Evolutionary conservation across 2,113 vertebrate genomes (phyloP).

Genomic region (Nettapus auritus): DNA sequence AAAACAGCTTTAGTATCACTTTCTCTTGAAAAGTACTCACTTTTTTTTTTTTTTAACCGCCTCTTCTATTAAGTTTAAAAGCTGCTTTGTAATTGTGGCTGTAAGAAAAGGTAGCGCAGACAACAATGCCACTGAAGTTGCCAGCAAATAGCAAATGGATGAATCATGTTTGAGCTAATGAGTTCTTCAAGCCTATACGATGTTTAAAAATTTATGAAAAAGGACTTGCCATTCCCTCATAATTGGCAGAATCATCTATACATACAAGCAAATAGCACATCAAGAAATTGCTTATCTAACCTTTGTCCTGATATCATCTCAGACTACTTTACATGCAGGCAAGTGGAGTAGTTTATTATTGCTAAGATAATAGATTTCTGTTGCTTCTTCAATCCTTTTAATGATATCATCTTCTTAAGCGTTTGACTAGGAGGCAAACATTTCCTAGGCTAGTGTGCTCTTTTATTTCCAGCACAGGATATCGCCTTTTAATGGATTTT

Average conservation of each 20-base stretch:
- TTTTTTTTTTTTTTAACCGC: neutral
- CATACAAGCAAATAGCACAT: neutral
- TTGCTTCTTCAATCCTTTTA: neutral
- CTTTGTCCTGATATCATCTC: neutral
- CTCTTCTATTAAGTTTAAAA: neutral
- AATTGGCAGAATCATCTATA: neutral
- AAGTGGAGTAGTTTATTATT: neutral
- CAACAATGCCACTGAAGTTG: conserved; percentile 10
- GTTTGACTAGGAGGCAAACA: neutral
- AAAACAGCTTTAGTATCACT: neutral
- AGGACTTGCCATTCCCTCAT: conserved; percentile 3
- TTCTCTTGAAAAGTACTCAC: neutral
- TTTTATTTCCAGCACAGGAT: neutral
- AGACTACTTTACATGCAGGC: neutral
- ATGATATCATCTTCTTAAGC: neutral
- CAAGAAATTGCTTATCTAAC: neutral
- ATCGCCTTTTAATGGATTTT: neutral
- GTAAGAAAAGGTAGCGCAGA: neutral
- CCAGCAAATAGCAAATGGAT: conserved; percentile 40
- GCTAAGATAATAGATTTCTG: neutral
- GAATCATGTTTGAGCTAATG: conserved; percentile 48
- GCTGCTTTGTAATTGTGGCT: neutral
- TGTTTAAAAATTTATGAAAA: conserved; percentile 31
- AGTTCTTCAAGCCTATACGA: conserved; percentile 26
- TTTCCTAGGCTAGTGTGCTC: neutral